phyloP scores from a whole-genome alignment of 2,113 vertebrate species.

The Melanotaenia duboulayi region DNA sequence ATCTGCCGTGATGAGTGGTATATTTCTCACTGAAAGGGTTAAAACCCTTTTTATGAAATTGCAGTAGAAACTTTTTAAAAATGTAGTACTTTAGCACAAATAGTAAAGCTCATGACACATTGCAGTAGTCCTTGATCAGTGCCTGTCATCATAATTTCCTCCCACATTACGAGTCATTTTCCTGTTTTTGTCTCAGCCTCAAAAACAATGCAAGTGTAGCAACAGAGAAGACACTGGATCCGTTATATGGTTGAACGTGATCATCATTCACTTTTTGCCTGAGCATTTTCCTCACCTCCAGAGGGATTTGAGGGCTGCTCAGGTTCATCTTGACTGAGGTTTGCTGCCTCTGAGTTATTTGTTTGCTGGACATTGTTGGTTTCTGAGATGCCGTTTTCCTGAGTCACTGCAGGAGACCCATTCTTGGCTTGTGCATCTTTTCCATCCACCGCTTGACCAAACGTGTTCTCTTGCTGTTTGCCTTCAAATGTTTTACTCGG shows the following conservation, averaged over 20 bases:
- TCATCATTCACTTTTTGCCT: not conserved
- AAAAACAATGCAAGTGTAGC: not conserved
- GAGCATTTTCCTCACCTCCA: not conserved
- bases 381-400: constrained; percentile 1
- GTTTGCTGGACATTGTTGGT: not conserved
- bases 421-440: constrained; percentile 19
- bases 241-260: not conserved
- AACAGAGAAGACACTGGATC: not conserved
- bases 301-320: not conserved
- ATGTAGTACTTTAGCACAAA: too few species aligned
- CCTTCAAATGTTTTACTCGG: constrained; percentile 60
- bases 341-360: not conserved
- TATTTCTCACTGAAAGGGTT: not conserved
- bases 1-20: too few species aligned
- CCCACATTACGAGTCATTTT: not conserved
- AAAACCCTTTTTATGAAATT: not conserved
- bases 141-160: not conserved
- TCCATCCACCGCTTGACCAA: constrained; percentile 9
- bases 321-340: not conserved
- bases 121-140: not conserved
- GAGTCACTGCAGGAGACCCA: not conserved
- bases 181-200: not conserved
- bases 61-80: too few species aligned
- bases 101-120: too few species aligned
- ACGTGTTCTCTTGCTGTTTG: constrained; percentile 22